Evolutionary conservation across 2,113 vertebrate genomes (phyloP).

Genomic region (Gymnorhina tibicen): DNA sequence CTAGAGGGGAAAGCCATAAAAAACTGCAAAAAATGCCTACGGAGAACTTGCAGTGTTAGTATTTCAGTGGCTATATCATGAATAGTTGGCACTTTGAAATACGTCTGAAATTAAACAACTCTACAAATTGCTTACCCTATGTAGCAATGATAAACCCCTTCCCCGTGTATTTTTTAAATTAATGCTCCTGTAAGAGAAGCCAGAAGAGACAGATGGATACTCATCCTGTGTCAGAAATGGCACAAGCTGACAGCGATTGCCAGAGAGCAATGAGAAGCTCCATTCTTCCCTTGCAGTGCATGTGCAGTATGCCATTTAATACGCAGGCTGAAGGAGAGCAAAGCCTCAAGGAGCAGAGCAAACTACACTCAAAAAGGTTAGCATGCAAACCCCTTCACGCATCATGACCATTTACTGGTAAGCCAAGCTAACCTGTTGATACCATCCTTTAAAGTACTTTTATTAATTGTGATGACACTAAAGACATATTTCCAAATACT

Average conservation of each 20-base stretch:
- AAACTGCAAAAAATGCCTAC: neutral
- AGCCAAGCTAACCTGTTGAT: conserved; percentile 1
- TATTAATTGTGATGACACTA: neutral
- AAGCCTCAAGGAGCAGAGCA: neutral
- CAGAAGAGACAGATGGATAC: neutral
- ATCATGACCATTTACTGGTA: neutral
- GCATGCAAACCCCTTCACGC: neutral
- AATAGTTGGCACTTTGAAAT: neutral
- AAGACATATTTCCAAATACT: neutral
- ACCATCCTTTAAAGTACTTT: neutral
- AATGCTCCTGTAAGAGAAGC: neutral
- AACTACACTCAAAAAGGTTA: neutral
- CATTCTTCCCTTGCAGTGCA: neutral
- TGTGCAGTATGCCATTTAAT: neutral
- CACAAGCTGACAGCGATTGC: neutral
- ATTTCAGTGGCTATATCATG: neutral
- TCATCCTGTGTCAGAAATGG: neutral
- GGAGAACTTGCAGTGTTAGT: neutral
- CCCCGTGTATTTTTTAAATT: neutral
- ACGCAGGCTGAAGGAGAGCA: neutral
- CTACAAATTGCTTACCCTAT: neutral
- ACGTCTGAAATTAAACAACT: neutral
- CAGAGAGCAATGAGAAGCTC: neutral
- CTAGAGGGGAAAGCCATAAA: neutral
- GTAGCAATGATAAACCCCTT: neutral